phyloP scores from a whole-genome alignment of 2,888 invertebrate genomes.

The Orthosia cruda region DNA sequence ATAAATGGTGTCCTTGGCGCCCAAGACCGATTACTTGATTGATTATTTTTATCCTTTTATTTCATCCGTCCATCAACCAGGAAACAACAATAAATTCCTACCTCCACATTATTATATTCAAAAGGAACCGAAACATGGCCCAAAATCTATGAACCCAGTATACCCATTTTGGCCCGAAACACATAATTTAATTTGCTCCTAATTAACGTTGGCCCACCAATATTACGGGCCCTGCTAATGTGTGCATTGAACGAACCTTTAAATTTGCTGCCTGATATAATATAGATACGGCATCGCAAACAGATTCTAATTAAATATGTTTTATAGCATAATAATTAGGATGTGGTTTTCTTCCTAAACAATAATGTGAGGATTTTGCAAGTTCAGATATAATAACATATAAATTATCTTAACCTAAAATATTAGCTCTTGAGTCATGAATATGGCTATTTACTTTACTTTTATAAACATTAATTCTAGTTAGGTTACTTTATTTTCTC shows the following conservation, averaged over 20 bases:
- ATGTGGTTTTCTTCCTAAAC: conserved; percentile 22
- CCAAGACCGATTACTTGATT: background rate
- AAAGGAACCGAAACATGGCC: conserved; percentile 7
- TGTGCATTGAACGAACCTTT: conserved; percentile 53
- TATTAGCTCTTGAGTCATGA: background rate
- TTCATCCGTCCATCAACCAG: too few relatives aligned
- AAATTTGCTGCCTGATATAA: conserved; percentile 40
- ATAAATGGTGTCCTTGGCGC: too few relatives aligned
- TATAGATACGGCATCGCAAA: conserved; percentile 68
- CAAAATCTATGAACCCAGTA: conserved; percentile 17
- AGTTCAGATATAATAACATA: background rate
- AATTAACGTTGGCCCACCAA: conserved; percentile 80
- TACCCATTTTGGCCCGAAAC: conserved; percentile 75
- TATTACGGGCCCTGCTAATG: conserved; percentile 73
- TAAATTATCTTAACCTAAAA: background rate
- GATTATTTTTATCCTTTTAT: background rate
- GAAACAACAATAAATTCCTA: background rate
- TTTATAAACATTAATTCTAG: background rate
- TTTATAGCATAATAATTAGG: conserved; percentile 41
- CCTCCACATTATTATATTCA: conserved; percentile 5
- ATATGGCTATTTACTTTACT: background rate
- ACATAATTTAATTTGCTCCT: conserved; percentile 87
- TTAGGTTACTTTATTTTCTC: background rate
- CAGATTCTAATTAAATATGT: conserved; percentile 35
- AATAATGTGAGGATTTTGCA: background rate